Base-by-base conservation (phyloP, 2,888 invertebrate species). In the Drosophila anceps region DNA sequence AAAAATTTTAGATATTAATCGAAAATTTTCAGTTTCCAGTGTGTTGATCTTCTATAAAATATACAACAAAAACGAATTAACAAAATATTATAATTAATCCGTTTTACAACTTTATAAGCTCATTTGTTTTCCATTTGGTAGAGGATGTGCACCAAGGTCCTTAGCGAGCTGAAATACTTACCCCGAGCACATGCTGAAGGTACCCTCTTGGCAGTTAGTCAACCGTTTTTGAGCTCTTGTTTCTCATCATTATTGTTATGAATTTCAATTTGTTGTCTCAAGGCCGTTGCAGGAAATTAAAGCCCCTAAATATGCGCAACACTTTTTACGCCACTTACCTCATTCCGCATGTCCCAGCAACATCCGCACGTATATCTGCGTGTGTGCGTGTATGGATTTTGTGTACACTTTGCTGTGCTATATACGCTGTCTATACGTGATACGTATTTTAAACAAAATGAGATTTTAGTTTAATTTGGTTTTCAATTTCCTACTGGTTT, bases 241-340 rank as follows among this genome's bases (percentile, higher is more conserved):
- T 61, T 65, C 50, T 70, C 81, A 67, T 79, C 73, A 79, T 86
- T 77, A 69, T 81, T 81, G 77, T 86, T 84, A 76, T 84, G 76
- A 87, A 84, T 84, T 84, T 84, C 79, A 84, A 82, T 84, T 87
- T 67, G 68, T 67, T 87, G 76, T 81, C 82, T 81, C 84, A 84
- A 84, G 84, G 84, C 66, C 84, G 71, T 62, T 73, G 80, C 84
- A 76, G 76, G 88, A 79, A 81, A 84, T 84, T 87, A 87, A 84
- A 81, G 64, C 67, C 60, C 65, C 76, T 13, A 69, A 83, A 83
- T 83, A 72, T 83, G 81, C 73, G 80, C 78, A 86, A 86, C 82
- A 86, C 82, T 78, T 86, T 84, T 72, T 59, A 65, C 71, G 67
- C 71, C 75, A 63, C 69, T 73, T 73, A 54, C 70, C 74, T 58